Evolutionary conservation across 1,140 invertebrate genomes (phyloP).

Genomic region (Nephotettix cincticeps): DNA sequence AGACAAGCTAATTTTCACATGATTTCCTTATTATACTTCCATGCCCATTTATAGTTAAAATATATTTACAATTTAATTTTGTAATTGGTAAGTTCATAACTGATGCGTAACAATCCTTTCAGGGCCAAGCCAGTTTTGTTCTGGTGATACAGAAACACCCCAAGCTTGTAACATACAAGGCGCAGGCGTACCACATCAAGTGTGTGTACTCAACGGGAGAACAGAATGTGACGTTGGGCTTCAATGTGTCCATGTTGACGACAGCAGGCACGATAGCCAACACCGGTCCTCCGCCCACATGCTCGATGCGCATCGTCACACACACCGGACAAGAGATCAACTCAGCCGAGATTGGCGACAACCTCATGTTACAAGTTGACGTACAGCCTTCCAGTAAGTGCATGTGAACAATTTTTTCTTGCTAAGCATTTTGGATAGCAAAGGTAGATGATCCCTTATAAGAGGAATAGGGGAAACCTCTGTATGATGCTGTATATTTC

Average conservation of each 20-base stretch:
- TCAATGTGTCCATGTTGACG: conserved; percentile 93
- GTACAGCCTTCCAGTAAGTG: conserved; percentile 87
- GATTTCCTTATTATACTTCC: no score
- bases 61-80: no score
- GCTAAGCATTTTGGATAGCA: no score
- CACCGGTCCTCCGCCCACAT: conserved; percentile 89
- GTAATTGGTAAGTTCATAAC: no score
- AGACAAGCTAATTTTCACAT: no score
- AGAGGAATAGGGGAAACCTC: no score
- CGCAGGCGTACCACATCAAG: conserved; percentile 92
- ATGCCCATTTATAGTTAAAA: no score
- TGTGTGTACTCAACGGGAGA: conserved; percentile 93
- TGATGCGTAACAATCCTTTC: conserved; percentile 22
- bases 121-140: conserved; percentile 90
- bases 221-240: conserved; percentile 89
- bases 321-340: conserved; percentile 83
- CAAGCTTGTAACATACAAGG: conserved; percentile 90
- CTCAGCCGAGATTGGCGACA: conserved; percentile 90
- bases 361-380: conserved; percentile 86
- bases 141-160: conserved; percentile 94
- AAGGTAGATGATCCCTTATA: no score
- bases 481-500: no score
- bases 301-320: conserved; percentile 88
- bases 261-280: conserved; percentile 94
- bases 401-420: no score